phyloP scores from a whole-genome alignment of 1,140 invertebrate genomes.

The Leguminivora glycinivorella region DNA sequence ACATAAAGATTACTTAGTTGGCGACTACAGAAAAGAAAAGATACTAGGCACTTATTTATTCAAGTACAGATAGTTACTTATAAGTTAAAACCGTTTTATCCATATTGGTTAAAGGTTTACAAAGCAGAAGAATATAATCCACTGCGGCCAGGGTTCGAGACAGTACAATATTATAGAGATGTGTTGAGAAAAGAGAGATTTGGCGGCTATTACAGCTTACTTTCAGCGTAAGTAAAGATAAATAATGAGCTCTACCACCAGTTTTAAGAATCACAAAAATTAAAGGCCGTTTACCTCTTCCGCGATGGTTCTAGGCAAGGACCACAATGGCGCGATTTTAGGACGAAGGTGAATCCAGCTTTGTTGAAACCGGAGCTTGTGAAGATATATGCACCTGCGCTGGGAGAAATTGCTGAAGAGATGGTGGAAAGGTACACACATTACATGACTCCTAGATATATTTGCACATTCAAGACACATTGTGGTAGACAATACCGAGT shows the following conservation, averaged over 20 bases:
- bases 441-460: background rate
- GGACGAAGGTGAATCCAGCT: conserved; percentile 67
- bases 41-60: too few species aligned
- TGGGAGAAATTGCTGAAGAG: conserved; percentile 58
- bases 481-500: too few species aligned
- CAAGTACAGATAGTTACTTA: too few species aligned
- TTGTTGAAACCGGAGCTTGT: conserved; percentile 64
- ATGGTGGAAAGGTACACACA: conserved; percentile 52
- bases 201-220: conserved; percentile 54
- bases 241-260: background rate
- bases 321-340: conserved; percentile 59
- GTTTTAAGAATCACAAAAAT: too few species aligned
- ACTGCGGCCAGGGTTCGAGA: conserved; percentile 56
- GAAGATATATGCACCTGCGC: conserved; percentile 56
- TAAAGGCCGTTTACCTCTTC: background rate
- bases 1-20: too few species aligned
- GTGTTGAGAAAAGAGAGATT: conserved; percentile 46
- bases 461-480: background rate
- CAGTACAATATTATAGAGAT: conserved; percentile 55
- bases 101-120: conserved; percentile 48
- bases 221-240: conserved; percentile 55
- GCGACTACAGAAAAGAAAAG: too few species aligned
- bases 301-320: conserved; percentile 52
- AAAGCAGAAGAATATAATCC: conserved; percentile 55
- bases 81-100: conserved; percentile 11